Percentiles rank a stretch among this genome's conserved stretches.
Evolutionary conservation across 2,113 vertebrate species (phyloP).

Genomic region (Parotia lawesii): DNA sequence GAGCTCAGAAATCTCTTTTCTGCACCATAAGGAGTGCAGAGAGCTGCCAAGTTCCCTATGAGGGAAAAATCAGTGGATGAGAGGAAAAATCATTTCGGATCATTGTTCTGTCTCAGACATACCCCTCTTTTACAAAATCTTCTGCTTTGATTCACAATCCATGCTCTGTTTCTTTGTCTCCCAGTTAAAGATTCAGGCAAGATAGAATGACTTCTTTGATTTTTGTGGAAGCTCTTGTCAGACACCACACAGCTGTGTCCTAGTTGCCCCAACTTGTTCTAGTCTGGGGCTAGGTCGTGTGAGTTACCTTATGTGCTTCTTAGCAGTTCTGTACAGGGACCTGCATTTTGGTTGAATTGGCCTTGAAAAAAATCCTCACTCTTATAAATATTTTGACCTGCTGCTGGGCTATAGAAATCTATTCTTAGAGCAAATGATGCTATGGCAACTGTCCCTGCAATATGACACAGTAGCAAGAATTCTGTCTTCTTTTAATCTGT

Average conservation of each 20-base stretch:
- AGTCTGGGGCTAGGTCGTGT: background rate
- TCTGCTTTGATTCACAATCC: background rate
- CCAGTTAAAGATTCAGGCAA: background rate
- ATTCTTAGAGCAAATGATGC: slow-evolving; percentile 37
- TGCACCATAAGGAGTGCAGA: background rate
- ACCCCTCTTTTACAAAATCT: background rate
- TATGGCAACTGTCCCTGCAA: slow-evolving; percentile 55
- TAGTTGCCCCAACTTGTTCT: background rate
- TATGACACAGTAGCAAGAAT: slow-evolving; percentile 34
- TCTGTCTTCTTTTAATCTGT: slow-evolving; percentile 22
- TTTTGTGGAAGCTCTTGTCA: background rate
- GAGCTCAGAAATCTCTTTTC: background rate
- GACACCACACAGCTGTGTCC: background rate
- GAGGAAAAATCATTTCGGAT: background rate
- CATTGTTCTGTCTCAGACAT: background rate
- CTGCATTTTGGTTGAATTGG: background rate
- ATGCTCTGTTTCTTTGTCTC: background rate
- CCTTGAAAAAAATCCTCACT: background rate
- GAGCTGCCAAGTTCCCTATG: background rate
- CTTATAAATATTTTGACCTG: slow-evolving; percentile 43
- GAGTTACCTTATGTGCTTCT: background rate
- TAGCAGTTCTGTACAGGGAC: background rate
- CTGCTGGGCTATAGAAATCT: slow-evolving; percentile 13
- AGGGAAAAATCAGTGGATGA: background rate
- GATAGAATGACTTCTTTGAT: background rate